phyloP scores from a whole-genome alignment of 2,888 invertebrate species.

The Marasmarcha lunaedactyla region DNA sequence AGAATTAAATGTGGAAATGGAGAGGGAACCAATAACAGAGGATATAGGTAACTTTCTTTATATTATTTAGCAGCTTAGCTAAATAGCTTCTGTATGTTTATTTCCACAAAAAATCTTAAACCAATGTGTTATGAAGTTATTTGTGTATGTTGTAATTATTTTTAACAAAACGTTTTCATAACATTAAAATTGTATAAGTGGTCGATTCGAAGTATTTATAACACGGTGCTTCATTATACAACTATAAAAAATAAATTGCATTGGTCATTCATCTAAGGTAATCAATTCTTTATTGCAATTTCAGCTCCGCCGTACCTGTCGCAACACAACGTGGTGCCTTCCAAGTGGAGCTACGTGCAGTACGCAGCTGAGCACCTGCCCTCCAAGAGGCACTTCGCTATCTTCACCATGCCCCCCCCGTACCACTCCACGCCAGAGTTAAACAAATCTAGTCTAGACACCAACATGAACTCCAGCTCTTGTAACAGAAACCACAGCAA shows the following conservation, averaged over 20 bases:
- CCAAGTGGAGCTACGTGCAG: constrained; percentile 83
- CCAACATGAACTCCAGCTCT: constrained; percentile 78
- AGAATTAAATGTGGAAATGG: constrained; percentile 75
- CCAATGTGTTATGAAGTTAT: no score
- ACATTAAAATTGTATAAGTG: no score
- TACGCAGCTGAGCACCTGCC: constrained; percentile 52
- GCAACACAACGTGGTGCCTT: constrained; percentile 83
- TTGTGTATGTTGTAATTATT: no score
- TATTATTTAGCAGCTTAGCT: no score
- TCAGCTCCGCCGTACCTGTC: constrained; percentile 85
- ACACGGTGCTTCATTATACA: no score
- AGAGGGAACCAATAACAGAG: constrained; percentile 75
- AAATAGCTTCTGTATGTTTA: no score
- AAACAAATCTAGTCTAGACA: constrained; percentile 61
- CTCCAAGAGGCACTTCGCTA: constrained; percentile 71
- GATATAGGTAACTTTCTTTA: constrained; percentile 58
- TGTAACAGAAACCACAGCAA: constrained; percentile 71
- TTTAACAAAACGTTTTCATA: no score
- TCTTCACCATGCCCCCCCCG: constrained; percentile 81
- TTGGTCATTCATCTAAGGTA: no score
- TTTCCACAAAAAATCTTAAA: no score
- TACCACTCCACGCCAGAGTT: constrained; percentile 75
- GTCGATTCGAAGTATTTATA: no score
- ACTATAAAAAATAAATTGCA: no score
- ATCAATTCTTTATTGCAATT: no score